A percentile compares a stretch with the other conserved stretches of the same genome.
Conservation (phyloP, 2,797 vertebrate genomes). For the Columba guinea region DNA sequence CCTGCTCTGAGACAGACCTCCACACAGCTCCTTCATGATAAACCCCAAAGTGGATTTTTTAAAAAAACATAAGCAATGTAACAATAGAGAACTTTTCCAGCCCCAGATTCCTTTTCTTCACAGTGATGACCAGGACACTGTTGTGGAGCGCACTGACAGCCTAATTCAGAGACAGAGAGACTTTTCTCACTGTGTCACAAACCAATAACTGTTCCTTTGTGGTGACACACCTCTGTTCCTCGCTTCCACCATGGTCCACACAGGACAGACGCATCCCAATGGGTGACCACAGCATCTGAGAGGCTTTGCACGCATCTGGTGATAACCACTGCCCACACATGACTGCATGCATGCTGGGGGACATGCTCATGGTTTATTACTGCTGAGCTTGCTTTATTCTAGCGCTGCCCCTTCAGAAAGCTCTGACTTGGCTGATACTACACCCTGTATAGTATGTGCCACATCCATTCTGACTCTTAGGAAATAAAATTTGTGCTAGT, state of each 20-base stretch:
- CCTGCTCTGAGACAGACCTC: not conserved
- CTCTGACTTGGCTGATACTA: not conserved
- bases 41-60: not conserved
- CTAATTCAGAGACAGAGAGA: not conserved
- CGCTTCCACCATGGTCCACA: not conserved
- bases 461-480: not conserved
- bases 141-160: not conserved
- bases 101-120: not conserved
- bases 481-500: not conserved
- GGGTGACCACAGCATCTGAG: not conserved
- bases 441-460: rapidly evolving
- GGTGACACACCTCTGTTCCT: not conserved
- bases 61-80: not conserved
- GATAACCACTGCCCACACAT: not conserved
- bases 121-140: not conserved
- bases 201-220: not conserved
- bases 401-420: not conserved
- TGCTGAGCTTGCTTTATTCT: not conserved
- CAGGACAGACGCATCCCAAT: not conserved
- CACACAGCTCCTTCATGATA: not conserved
- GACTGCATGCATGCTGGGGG: not conserved
- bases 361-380: not conserved
- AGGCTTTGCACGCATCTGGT: not conserved
- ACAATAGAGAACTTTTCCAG: not conserved
- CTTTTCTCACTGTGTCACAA: not conserved